phyloP scores from a whole-genome alignment of 2,797 vertebrate genomes.

The Ptychobarbus kaznakovi region DNA sequence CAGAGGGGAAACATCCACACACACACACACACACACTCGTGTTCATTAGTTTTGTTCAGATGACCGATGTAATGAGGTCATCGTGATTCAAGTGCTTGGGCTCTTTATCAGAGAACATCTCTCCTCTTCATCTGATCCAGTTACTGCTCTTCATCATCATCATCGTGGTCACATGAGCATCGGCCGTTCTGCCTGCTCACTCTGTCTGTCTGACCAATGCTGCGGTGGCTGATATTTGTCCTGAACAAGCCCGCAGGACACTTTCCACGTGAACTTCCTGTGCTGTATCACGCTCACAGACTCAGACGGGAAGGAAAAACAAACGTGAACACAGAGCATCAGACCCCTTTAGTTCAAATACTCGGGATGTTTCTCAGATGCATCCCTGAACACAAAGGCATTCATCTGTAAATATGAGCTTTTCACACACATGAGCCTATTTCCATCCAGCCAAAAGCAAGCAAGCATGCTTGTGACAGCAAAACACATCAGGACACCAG shows the following conservation, averaged over 20 bases:
- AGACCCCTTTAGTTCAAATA: not conserved
- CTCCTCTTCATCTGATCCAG: slow-evolving; percentile 40
- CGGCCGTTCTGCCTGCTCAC: not conserved
- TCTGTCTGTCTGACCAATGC: not conserved
- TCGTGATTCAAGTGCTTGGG: not conserved
- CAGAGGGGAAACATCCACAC: not conserved
- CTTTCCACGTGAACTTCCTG: not conserved
- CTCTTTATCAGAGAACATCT: slow-evolving; percentile 3
- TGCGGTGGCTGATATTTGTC: not conserved
- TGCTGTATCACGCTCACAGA: not conserved
- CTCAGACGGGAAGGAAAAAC: not conserved
- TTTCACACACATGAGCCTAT: not conserved
- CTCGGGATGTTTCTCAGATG: not conserved
- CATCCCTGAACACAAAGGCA: not conserved
- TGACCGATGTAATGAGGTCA: slow-evolving; percentile 2
- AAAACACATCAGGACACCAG: not conserved
- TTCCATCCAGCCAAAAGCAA: not conserved
- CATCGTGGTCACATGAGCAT: slow-evolving; percentile 1
- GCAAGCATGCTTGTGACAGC: not conserved
- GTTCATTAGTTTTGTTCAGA: not conserved
- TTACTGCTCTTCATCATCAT: slow-evolving; percentile 9
- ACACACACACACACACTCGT: not conserved
- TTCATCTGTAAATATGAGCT: not conserved
- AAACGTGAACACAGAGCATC: not conserved
- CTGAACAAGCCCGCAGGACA: slow-evolving; percentile 1